Evolutionary conservation across 2,113 vertebrate species (phyloP).

Genomic region (Mormyrus iriodes): DNA sequence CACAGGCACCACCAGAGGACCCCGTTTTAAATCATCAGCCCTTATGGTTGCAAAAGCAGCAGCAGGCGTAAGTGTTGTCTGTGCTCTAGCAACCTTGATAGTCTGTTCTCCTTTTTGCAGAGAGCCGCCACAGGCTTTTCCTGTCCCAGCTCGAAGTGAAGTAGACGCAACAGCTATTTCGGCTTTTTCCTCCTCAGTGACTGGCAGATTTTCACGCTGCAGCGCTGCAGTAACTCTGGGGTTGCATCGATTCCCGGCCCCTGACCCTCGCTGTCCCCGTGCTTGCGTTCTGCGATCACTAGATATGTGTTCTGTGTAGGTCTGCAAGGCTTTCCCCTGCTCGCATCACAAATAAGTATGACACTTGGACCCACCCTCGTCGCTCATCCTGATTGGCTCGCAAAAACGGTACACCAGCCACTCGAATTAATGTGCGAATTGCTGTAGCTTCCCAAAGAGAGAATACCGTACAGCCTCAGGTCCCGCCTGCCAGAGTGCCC

Average conservation of each 20-base stretch:
- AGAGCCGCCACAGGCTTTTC: neutral
- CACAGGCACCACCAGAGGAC: neutral
- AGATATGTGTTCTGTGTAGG: neutral
- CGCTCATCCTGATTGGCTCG: neutral
- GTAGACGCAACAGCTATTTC: neutral
- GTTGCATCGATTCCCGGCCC: neutral
- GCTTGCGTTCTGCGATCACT: neutral
- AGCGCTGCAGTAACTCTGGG: neutral
- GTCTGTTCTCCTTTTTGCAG: neutral
- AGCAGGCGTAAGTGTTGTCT: neutral
- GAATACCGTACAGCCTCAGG: neutral
- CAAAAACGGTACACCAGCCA: neutral
- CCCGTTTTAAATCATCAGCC: neutral
- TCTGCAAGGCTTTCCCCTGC: neutral
- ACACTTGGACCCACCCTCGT: neutral
- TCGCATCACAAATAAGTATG: neutral
- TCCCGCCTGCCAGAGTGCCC: neutral
- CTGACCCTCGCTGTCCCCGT: neutral
- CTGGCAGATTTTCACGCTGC: neutral
- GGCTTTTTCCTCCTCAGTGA: neutral
- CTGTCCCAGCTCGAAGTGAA: neutral
- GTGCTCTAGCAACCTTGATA: neutral
- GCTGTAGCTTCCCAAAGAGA: neutral
- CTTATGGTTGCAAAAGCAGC: neutral
- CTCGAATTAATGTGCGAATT: neutral